Conservation (phyloP, 2,113 vertebrate species). For the Gavia stellata region DNA sequence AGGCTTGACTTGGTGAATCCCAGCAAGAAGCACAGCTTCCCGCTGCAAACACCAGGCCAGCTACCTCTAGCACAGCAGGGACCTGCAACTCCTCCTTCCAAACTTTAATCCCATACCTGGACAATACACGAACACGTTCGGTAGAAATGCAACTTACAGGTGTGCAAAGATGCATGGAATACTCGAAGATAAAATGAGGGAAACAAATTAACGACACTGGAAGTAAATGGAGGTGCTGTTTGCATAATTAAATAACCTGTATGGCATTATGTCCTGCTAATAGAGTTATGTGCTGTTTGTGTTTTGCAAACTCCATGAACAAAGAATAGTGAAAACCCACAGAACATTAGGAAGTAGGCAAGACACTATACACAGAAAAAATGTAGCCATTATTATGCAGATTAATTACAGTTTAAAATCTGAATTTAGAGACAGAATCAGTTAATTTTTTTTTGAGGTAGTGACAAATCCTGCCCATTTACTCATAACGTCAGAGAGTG, state of each 20-base stretch:
- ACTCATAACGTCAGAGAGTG: rapidly evolving
- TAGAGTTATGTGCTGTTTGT: neutral
- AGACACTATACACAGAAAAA: neutral
- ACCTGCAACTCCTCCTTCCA: neutral
- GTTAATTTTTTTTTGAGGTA: neutral
- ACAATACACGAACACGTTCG: rapidly evolving
- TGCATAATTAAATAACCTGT: neutral
- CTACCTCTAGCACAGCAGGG: neutral
- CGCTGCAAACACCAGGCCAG: neutral
- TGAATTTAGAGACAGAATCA: neutral
- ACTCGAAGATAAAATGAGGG: neutral
- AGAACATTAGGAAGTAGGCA: neutral
- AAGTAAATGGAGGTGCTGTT: neutral
- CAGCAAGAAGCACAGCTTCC: neutral
- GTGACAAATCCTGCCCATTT: neutral
- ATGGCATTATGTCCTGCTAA: neutral
- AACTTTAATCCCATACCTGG: neutral
- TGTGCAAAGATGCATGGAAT: neutral
- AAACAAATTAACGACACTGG: neutral
- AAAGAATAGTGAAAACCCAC: neutral
- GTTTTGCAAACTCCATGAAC: neutral
- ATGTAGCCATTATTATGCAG: neutral
- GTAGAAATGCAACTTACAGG: neutral
- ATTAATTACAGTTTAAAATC: neutral
- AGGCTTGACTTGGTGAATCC: neutral